Percentiles rank a stretch among this genome's conserved stretches.
Evolutionary conservation across 53 echinoderm and acorn worm genomes (phyloP).

Genomic region (Mesocentrotus franciscanus): DNA sequence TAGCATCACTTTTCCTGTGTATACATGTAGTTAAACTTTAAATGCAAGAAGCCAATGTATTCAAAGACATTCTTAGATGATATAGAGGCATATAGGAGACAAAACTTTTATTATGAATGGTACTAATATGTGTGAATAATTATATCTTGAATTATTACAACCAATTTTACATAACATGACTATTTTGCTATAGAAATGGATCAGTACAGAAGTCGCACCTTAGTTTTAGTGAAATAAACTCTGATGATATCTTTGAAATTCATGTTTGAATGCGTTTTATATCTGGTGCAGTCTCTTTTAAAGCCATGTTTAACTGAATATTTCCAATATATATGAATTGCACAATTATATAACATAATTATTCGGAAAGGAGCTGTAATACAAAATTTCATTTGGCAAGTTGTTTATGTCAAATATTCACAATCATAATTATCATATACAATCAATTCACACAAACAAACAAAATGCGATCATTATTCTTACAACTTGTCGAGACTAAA

Average conservation of each 20-base stretch:
- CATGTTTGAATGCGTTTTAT: not conserved
- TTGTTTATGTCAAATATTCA: not conserved
- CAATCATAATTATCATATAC: not conserved
- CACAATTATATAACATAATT: not conserved
- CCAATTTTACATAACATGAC: not conserved
- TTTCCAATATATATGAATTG: not conserved
- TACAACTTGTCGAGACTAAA: not conserved
- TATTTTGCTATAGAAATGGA: constrained; percentile 33
- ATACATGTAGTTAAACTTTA: not conserved
- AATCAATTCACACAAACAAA: not conserved
- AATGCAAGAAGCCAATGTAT: not conserved
- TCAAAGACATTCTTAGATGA: not conserved
- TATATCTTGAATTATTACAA: not conserved
- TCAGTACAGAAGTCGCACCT: constrained; percentile 29
- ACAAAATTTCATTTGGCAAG: not conserved
- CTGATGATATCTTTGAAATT: not conserved
- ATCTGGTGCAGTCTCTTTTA: not conserved
- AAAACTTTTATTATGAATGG: not conserved
- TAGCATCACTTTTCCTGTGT: not conserved
- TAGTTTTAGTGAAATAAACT: constrained; percentile 12
- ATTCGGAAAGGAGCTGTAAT: not conserved
- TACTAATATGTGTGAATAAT: not conserved
- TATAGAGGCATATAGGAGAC: not conserved
- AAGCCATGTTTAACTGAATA: not conserved
- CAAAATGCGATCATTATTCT: not conserved